A percentile compares a stretch with the other conserved stretches of the same genome.
Conservation (phyloP, 1,140 invertebrate species). For the Ceratitis capitata region DNA sequence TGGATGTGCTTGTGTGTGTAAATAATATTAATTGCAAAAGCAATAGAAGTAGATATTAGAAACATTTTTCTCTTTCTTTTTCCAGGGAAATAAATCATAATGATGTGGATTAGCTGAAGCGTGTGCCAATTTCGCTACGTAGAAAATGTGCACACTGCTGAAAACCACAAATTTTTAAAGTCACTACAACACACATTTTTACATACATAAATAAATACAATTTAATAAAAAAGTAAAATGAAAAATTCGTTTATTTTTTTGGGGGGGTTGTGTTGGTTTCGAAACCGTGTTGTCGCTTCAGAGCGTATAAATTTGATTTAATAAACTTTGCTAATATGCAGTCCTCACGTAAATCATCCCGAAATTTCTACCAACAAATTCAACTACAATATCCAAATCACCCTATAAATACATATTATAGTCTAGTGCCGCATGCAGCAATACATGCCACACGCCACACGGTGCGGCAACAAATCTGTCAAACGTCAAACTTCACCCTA, state of each 20-base stretch:
- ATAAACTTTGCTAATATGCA: slow-evolving; percentile 22
- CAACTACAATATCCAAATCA: background rate
- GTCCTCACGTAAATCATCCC: background rate
- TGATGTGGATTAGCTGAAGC: background rate
- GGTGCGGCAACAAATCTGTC: slow-evolving; percentile 34
- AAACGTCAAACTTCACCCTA: slow-evolving; percentile 36
- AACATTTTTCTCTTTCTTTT: background rate
- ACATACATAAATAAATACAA: background rate
- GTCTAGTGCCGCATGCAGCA: background rate
- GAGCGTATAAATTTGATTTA: slow-evolving; percentile 32
- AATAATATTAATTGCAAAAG: background rate
- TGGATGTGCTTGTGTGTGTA: background rate
- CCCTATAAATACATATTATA: background rate
- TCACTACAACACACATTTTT: background rate
- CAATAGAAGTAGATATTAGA: background rate
- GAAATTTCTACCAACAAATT: background rate
- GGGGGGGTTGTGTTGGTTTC: no score
- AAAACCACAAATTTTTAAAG: background rate
- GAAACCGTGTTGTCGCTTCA: background rate
- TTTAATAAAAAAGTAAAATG: background rate
- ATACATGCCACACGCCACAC: slow-evolving; percentile 16
- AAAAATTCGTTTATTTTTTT: background rate
- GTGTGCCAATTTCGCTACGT: background rate
- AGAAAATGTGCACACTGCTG: background rate
- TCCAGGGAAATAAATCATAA: slow-evolving; percentile 3